phyloP scores from a whole-genome alignment of 30 jellyfish, hydroid and myxozoan genomes.

The Hydractinia symbiolongicarpus region DNA sequence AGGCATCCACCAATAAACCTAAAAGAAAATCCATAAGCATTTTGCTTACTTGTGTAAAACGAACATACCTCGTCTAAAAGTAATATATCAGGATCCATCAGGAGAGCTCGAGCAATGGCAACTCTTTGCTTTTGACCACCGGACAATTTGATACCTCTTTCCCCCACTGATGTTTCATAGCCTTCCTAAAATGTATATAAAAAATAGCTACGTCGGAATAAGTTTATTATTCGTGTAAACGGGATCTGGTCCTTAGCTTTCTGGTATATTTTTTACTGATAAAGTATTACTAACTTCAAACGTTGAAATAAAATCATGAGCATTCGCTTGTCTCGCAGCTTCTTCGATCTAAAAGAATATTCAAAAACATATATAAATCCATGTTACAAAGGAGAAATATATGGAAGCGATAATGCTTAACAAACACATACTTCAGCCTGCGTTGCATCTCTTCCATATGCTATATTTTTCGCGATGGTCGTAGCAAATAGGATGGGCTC shows the following conservation, averaged over 20 bases:
- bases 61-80: constrained; percentile 79
- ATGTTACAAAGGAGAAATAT: not conserved
- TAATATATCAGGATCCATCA: constrained; percentile 76
- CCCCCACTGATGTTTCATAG: constrained; percentile 85
- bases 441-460: constrained; percentile 90
- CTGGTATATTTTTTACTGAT: not conserved
- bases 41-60: no score
- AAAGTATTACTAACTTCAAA: constrained; percentile 59
- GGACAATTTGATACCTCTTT: constrained; percentile 80
- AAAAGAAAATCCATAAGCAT: no score
- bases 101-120: constrained; percentile 89
- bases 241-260: not conserved
- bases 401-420: not conserved
- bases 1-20: no score
- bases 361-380: not conserved
- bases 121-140: constrained; percentile 97
- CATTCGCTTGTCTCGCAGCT: constrained; percentile 95
- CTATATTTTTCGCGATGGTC: constrained; percentile 84
- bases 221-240: constrained; percentile 1
- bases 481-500: constrained; percentile 92
- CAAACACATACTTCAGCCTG: constrained; percentile 62
- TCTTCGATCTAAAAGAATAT: constrained; percentile 34
- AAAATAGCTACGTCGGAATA: not conserved
- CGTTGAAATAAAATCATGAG: constrained; percentile 64
- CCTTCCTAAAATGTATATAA: constrained; percentile 45